Percentiles rank a stretch among this genome's conserved stretches.
Evolutionary conservation across 2,888 invertebrate genomes (phyloP).

Genomic region (Pollenia griseotomentosa): DNA sequence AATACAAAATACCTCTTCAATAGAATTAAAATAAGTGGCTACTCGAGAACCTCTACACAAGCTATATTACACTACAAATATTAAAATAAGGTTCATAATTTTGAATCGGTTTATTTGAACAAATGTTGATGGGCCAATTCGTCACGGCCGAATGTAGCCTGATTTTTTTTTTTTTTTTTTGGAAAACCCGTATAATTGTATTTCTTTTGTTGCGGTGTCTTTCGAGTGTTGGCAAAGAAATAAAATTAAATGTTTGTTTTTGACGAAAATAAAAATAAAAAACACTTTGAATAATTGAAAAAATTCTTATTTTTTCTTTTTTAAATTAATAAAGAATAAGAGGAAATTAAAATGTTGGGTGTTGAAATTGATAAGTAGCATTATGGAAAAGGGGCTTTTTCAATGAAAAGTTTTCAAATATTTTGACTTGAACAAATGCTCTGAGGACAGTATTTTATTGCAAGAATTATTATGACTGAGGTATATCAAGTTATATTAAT

Average conservation of each 20-base stretch:
- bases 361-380: neutral
- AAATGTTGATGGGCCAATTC: neutral
- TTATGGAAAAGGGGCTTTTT: too few species aligned
- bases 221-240: constrained; percentile 1
- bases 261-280: constrained; percentile 7
- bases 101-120: constrained; percentile 7
- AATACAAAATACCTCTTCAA: too few species aligned
- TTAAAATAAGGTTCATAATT: neutral
- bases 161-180: too few species aligned
- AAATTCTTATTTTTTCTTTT: constrained; percentile 13
- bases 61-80: too few species aligned
- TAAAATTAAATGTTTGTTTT: constrained; percentile 20
- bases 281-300: constrained; percentile 58
- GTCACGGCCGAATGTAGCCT: too few species aligned
- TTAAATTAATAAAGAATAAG: neutral
- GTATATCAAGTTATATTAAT: too few species aligned
- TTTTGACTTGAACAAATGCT: too few species aligned
- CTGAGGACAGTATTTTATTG: too few species aligned
- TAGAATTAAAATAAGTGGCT: too few species aligned
- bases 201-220: constrained; percentile 31
- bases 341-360: neutral
- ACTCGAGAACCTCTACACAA: too few species aligned
- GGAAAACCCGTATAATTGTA: neutral
- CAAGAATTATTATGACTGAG: too few species aligned
- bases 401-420: too few species aligned